A percentile compares a stretch with the other conserved stretches of the same genome.
These are phyloP conservation scores for Argyresthia goedartella DNA, from an alignment of 2,888 invertebrate species.

Conservation along the genomic window DNA sequence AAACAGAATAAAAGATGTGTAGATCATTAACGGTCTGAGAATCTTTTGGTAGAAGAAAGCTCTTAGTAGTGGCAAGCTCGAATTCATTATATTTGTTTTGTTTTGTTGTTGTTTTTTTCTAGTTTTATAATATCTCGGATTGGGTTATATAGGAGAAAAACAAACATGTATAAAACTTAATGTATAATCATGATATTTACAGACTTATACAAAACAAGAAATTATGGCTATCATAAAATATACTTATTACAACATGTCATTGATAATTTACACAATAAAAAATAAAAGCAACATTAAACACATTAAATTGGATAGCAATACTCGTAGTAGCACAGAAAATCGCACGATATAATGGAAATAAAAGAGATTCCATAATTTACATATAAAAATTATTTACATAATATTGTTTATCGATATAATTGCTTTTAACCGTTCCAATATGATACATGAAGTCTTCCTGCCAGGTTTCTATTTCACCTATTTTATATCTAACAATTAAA, in stretches of 20 bases:
- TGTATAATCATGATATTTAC: constrained; percentile 70
- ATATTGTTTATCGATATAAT: constrained; percentile 51
- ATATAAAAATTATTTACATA: constrained; percentile 56
- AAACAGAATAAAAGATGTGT: background rate
- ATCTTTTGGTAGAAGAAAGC: too few relatives aligned
- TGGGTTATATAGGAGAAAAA: background rate
- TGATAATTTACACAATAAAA: constrained; percentile 63
- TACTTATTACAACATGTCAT: constrained; percentile 67
- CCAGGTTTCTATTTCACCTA: constrained; percentile 10
- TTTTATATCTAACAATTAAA: constrained; percentile 1
- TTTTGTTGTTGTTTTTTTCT: background rate
- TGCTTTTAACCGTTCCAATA: constrained; percentile 18
- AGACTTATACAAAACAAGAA: constrained; percentile 69
- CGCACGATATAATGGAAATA: constrained; percentile 52
- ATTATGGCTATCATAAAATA: constrained; percentile 67
- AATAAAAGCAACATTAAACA: constrained; percentile 65
- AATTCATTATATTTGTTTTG: background rate
- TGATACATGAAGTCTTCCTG: constrained; percentile 14
- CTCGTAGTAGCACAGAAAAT: constrained; percentile 55
- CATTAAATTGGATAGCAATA: constrained; percentile 52
- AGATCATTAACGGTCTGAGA: too few relatives aligned
- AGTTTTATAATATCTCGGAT: background rate
- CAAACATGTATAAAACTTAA: constrained; percentile 60
- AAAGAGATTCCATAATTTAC: constrained; percentile 65
- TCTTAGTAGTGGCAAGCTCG: too few relatives aligned